These are phyloP conservation scores for Orthosia gracilis DNA, from an alignment of 2,888 invertebrate genomes.

Conservation along the genomic window DNA sequence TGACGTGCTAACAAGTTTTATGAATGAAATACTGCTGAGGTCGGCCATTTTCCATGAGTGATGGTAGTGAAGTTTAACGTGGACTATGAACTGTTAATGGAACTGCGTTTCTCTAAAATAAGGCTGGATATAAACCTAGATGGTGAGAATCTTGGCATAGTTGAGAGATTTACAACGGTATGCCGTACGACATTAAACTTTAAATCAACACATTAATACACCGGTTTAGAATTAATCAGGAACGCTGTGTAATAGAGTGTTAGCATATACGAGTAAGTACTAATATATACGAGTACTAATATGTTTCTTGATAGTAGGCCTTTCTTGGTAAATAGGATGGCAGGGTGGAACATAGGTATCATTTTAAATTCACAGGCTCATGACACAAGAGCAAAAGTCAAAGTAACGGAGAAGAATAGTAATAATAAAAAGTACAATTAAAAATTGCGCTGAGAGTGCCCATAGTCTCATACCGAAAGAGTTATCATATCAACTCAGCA, in stretches of 20 bases:
- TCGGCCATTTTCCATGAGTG: slow-evolving; percentile 47
- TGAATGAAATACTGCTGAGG: slow-evolving; percentile 73
- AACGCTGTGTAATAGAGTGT: background rate
- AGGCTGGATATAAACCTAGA: slow-evolving; percentile 43
- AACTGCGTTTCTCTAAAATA: slow-evolving; percentile 31
- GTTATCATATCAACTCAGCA: too few relatives aligned
- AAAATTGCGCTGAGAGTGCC: too few relatives aligned
- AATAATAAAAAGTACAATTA: too few relatives aligned
- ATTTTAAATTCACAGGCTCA: background rate
- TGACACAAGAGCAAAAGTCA: background rate
- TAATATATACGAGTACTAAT: slow-evolving; percentile 10
- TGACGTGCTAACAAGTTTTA: slow-evolving; percentile 76
- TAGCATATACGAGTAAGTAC: slow-evolving; percentile 1
- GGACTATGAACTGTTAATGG: slow-evolving; percentile 37
- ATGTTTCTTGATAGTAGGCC: slow-evolving; percentile 1
- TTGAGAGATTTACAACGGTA: slow-evolving; percentile 45
- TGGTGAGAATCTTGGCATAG: slow-evolving; percentile 46
- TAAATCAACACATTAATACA: slow-evolving; percentile 37
- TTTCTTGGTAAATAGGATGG: background rate
- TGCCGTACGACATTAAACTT: slow-evolving; percentile 37
- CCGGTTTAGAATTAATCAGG: slow-evolving; percentile 9
- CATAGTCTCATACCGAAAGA: too few relatives aligned
- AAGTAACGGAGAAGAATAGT: too few relatives aligned
- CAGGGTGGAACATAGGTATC: too few relatives aligned
- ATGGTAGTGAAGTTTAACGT: slow-evolving; percentile 29